These are phyloP conservation scores for Athalia circularis DNA, from an alignment of 2,888 invertebrate species.

Conservation along the genomic window DNA sequence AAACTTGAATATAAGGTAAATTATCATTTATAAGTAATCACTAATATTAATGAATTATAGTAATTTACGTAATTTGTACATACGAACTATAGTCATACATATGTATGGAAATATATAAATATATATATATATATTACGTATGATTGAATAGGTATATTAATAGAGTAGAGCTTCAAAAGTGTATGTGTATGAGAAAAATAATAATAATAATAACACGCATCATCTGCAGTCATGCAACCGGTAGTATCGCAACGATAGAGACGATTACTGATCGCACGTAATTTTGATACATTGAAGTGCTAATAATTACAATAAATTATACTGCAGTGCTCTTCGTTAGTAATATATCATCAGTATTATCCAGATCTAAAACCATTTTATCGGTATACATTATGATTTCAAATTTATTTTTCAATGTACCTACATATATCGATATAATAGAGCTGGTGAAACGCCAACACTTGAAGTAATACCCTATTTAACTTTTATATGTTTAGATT, in stretches of 20 bases:
- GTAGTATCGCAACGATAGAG: conserved; percentile 7
- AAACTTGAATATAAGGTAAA: conserved; percentile 51
- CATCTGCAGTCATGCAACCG: neutral
- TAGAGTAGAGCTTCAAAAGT: conserved; percentile 39
- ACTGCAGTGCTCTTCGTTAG: conserved; percentile 2
- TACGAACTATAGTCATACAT: conserved; percentile 46
- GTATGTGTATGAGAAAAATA: neutral
- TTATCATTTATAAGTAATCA: conserved; percentile 29
- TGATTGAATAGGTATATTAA: conserved; percentile 46
- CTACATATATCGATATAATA: neutral
- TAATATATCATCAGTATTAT: conserved; percentile 27
- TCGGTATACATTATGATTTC: neutral
- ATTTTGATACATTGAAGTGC: conserved; percentile 20
- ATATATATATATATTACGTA: conserved; percentile 41
- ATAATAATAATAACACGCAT: conserved; percentile 1
- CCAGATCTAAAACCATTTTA: conserved; percentile 8
- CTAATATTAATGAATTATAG: conserved; percentile 41
- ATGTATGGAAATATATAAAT: neutral
- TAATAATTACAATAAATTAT: conserved; percentile 27
- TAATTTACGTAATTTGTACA: conserved; percentile 53
- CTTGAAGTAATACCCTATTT: conserved; percentile 35
- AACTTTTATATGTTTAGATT: conserved; percentile 58
- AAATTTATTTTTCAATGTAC: neutral
- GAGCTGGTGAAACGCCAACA: neutral
- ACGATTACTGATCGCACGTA: conserved; percentile 1